Conservation (phyloP, 23 tunicate genomes). For the Botrylloides violaceus region DNA sequence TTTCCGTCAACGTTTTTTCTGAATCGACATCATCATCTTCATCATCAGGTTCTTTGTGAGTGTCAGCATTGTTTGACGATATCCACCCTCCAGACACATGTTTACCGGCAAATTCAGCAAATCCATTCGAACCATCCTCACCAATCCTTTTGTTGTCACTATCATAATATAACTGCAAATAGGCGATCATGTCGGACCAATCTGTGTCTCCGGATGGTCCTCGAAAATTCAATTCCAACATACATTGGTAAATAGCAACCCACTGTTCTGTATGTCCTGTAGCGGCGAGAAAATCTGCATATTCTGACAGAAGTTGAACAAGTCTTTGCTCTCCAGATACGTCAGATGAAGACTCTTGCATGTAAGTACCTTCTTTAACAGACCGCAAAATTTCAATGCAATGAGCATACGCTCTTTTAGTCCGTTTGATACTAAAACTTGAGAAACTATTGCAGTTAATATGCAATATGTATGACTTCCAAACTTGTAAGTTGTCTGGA, state of each 20-base stretch:
- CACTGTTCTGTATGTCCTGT: slow-evolving; percentile 49
- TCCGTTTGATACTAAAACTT: slow-evolving; percentile 17
- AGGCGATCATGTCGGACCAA: background rate
- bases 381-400: slow-evolving; percentile 21
- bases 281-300: slow-evolving; percentile 10
- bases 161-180: slow-evolving; percentile 1
- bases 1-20: slow-evolving; percentile 13
- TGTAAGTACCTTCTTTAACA: slow-evolving; percentile 7
- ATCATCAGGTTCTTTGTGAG: slow-evolving; percentile 32
- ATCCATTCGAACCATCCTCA: slow-evolving; percentile 35
- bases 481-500: slow-evolving; percentile 41
- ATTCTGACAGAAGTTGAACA: slow-evolving; percentile 2
- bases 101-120: slow-evolving; percentile 39
- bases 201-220: background rate
- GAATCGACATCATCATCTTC: slow-evolving; percentile 40
- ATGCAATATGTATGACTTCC: slow-evolving; percentile 58
- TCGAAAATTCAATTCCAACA: slow-evolving; percentile 14
- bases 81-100: slow-evolving; percentile 71
- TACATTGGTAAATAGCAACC: slow-evolving; percentile 18
- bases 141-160: background rate
- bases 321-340: background rate
- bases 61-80: background rate
- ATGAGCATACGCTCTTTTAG: slow-evolving; percentile 21
- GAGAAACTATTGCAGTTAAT: slow-evolving; percentile 22
- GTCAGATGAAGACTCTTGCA: slow-evolving; percentile 13